Base-by-base conservation (phyloP, 35 echinoderm and acorn worm species). In the Lytechinus variegatus region DNA sequence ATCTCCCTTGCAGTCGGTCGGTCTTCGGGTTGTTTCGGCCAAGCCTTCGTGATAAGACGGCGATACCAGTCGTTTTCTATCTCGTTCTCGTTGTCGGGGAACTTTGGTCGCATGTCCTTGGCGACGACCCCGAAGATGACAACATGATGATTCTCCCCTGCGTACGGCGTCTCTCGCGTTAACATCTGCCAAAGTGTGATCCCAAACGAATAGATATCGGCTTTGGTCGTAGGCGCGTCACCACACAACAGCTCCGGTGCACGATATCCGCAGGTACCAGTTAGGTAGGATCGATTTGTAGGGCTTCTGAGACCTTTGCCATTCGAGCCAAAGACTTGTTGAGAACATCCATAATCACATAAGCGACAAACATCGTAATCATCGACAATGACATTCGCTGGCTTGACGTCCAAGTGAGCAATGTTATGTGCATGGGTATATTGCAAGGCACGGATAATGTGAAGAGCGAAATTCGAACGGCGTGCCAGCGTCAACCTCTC, bases 151-250 rank as follows among this genome's bases (percentile, higher is more conserved):
- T 98, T 98, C 71, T 99, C 97, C 0, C 98, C 97, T 27, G 89
- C 96, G 94, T 97, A 99, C 1, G 98, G 98, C 52, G 96, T 96
- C 91, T 99, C 98, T 27, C 98, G 88, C 7, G 95, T 92, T 44
- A 99, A 29, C 98, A 99, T 98, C 54, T 99, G 98, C 98, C 98
- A 99, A 5, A 99, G 97, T 9, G 96, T 99, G 54, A 99, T 92
- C 52, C 98, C 98, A 28, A 95, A 96, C 5, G 98, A 99, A 86
- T 98, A 99, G 44, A 99, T 98, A 53, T 99, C 98, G 8, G 98
- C 98, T 92, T 97, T 99, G 5, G 97, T 96, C 44, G 97, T 97
- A 21, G 98, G 95, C 7, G 87, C 58, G 11, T 96, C 94, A 28
- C 98, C 98, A 3, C 98, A 96, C 33, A 99, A 95, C 93, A 99